Evolutionary conservation across 2,888 invertebrate species (phyloP).

Genomic region (Globia sparganii): DNA sequence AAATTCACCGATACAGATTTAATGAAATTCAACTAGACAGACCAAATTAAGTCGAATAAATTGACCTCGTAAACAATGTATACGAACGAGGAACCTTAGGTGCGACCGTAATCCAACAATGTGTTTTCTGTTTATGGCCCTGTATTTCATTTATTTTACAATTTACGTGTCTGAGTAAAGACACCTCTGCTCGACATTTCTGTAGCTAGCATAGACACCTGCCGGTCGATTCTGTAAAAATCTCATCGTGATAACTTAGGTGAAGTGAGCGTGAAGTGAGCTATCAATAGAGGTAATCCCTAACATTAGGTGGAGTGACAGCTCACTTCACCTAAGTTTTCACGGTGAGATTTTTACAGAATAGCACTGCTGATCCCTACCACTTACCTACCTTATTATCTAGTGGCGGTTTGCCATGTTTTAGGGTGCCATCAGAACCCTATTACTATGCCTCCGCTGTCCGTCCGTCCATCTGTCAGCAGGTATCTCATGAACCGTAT

Average conservation of each 20-base stretch:
- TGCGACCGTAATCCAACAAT: conserved; percentile 16
- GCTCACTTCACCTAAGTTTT: too few species aligned
- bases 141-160: conserved; percentile 19
- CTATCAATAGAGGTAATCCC: too few species aligned
- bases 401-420: background rate
- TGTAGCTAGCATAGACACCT: background rate
- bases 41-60: conserved; percentile 41
- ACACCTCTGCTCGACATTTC: background rate
- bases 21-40: conserved; percentile 37
- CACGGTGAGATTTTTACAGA: too few species aligned
- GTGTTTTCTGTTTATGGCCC: conserved; percentile 8
- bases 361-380: too few species aligned
- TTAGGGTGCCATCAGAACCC: too few species aligned
- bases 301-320: too few species aligned
- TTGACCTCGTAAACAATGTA: conserved; percentile 46
- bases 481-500: too few species aligned
- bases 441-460: too few species aligned
- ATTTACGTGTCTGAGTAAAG: conserved; percentile 1
- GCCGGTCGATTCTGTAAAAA: too few species aligned
- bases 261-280: too few species aligned
- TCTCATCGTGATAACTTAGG: too few species aligned
- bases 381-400: background rate
- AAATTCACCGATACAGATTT: conserved; percentile 20
- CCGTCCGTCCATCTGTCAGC: too few species aligned
- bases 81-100: conserved; percentile 33